Percentiles rank a stretch among this genome's conserved stretches.
These are phyloP conservation scores for Hephaestus fuliginosus DNA, from an alignment of 2,797 vertebrate genomes.

Conservation along the genomic window DNA sequence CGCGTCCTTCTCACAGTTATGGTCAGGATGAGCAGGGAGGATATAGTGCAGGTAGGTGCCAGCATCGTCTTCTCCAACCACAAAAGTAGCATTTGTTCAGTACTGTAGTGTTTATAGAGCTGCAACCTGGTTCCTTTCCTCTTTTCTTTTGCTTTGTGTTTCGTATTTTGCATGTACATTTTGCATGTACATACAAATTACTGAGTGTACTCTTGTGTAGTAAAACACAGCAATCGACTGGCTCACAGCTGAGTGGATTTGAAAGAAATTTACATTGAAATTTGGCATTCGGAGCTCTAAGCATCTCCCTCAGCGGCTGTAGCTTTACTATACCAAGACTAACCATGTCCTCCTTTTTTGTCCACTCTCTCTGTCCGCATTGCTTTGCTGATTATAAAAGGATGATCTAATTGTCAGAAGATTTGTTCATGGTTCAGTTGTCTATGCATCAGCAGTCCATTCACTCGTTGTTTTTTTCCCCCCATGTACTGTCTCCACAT, in stretches of 20 bases:
- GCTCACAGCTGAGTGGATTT: conserved; percentile 44
- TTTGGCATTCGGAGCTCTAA: conserved; percentile 20
- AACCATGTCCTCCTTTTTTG: conserved; percentile 60
- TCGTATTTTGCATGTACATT: conserved; percentile 81
- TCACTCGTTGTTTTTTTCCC: conserved; percentile 65
- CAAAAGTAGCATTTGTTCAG: conserved; percentile 80
- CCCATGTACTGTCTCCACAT: conserved; percentile 66
- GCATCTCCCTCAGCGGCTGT: conserved; percentile 68
- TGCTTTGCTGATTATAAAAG: conserved; percentile 83
- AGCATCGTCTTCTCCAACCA: conserved; percentile 88
- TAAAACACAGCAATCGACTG: conserved; percentile 71
- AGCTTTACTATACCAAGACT: conserved; percentile 79
- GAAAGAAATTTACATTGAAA: conserved; percentile 52
- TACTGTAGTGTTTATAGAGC: conserved; percentile 74
- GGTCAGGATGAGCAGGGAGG: conserved; percentile 96
- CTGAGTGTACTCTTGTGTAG: conserved; percentile 70
- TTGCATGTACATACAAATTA: conserved; percentile 82
- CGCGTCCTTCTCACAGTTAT: conserved; percentile 93
- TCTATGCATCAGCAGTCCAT: conserved; percentile 74
- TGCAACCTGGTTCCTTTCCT: conserved; percentile 66
- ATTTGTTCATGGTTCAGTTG: conserved; percentile 77
- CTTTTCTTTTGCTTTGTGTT: conserved; percentile 66
- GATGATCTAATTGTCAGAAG: conserved; percentile 85
- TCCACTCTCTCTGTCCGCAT: conserved; percentile 75
- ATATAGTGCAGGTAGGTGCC: conserved; percentile 92